Base-by-base conservation (phyloP, 53 echinoderm and acorn worm genomes). In the Paracentrotus lividus region DNA sequence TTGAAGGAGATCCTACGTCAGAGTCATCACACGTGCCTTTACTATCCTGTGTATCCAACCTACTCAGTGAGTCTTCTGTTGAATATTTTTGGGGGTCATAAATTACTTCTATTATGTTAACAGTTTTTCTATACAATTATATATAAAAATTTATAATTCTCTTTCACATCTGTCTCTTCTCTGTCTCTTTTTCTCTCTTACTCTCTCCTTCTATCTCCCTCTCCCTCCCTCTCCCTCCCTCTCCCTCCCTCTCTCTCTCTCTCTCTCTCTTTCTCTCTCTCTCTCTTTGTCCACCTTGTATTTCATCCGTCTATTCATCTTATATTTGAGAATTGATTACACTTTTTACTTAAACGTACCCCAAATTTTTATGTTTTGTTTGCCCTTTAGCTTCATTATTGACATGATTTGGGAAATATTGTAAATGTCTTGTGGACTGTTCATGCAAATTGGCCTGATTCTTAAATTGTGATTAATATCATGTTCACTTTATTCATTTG, bases 21-120 rank as follows among this genome's bases (percentile, higher is more conserved):
- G 94, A 96, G 96, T 10, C 99, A 97, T 85, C 95, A 94, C 54
- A 96, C 99, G 5, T 99, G 99, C 43, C 96, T 99, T 72, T 99
- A 99, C 93, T 97, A 98, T 55, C 99, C 99, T 3, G 97, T 98
- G 24, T 98, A 95, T 86, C 97, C 97, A 26, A 21, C 47, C 12
- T 76, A 45, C 20, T 61, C 68, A 32, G 89, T 92, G 42, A 57
- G 92, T 92, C 31, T 61, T 33, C n/a, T 31, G 64, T 9, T 4
- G 8, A 18, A 76, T 2, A 1, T 40, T 4, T 76, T 7, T 20
- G 42, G 42, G 38, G 76, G 42, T 42, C 64, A 64, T 10, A 64
- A 64, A 64, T 61, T 7, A 61, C 61, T 8, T 61, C 61, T 8
- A 14, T 61, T 29, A 8, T 26, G 0, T 6, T 61, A 61, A 26